These are phyloP conservation scores for Callipepla squamata DNA, from an alignment of 2,113 vertebrate species.

Conservation along the genomic window DNA sequence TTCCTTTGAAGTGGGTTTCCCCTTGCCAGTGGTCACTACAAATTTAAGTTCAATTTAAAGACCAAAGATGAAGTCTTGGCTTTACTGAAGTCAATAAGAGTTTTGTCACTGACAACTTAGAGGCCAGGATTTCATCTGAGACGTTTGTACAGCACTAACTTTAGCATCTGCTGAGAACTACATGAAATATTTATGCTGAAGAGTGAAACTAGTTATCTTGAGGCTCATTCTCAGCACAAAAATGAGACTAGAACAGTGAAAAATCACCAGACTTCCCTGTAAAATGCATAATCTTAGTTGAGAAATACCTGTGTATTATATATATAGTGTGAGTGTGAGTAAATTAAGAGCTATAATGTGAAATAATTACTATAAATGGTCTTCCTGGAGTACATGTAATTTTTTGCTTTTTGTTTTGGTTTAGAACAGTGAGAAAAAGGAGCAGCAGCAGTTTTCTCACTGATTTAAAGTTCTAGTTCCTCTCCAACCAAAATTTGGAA, in stretches of 20 bases:
- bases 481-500: neutral
- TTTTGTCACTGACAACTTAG: conserved; percentile 39
- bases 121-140: conserved; percentile 29
- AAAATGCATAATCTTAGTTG: neutral
- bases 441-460: neutral
- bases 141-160: conserved; percentile 54
- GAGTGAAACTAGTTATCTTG: conserved; percentile 3
- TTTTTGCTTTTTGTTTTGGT: neutral
- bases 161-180: conserved; percentile 38
- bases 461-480: neutral
- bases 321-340: neutral
- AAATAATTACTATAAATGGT: neutral
- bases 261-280: neutral
- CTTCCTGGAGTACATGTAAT: neutral
- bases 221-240: neutral
- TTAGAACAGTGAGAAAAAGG: neutral
- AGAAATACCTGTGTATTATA: neutral
- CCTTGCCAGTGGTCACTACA: conserved; percentile 29
- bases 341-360: neutral
- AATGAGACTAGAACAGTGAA: neutral
- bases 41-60: conserved; percentile 58
- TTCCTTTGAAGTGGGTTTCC: conserved; percentile 64
- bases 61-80: conserved; percentile 54
- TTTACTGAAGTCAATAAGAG: conserved; percentile 30
- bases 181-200: conserved; percentile 50